phyloP scores from a whole-genome alignment of 2,113 vertebrate species.

The Zosterops hypoxanthus region DNA sequence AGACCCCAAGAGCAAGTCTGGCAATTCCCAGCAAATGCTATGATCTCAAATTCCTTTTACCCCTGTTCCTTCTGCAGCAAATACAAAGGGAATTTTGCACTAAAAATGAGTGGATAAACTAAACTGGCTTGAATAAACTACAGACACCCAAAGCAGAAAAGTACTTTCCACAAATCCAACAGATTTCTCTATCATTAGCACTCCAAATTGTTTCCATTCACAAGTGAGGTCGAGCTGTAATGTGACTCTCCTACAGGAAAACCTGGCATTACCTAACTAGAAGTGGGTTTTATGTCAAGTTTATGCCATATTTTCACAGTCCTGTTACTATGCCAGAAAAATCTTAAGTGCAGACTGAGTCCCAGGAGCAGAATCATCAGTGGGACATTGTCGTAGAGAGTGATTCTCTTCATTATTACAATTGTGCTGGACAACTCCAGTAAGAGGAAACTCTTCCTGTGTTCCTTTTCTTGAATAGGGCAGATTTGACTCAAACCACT shows the following conservation, averaged over 20 bases:
- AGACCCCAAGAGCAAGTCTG: background rate
- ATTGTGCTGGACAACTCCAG: background rate
- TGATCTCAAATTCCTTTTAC: background rate
- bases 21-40: background rate
- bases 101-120: background rate
- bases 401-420: background rate
- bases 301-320: background rate
- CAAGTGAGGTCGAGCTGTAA: background rate
- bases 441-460: background rate
- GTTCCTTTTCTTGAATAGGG: background rate
- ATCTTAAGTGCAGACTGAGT: background rate
- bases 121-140: background rate
- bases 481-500: background rate
- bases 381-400: background rate
- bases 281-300: background rate
- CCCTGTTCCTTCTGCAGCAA: background rate
- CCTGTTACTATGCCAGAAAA: background rate
- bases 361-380: background rate
- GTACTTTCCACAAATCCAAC: background rate
- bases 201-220: background rate
- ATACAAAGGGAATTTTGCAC: background rate
- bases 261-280: background rate
- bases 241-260: background rate
- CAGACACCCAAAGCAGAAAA: background rate
- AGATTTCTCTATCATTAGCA: background rate